Base-by-base conservation (phyloP, 2,113 vertebrate species). In the Sander vitreus region DNA sequence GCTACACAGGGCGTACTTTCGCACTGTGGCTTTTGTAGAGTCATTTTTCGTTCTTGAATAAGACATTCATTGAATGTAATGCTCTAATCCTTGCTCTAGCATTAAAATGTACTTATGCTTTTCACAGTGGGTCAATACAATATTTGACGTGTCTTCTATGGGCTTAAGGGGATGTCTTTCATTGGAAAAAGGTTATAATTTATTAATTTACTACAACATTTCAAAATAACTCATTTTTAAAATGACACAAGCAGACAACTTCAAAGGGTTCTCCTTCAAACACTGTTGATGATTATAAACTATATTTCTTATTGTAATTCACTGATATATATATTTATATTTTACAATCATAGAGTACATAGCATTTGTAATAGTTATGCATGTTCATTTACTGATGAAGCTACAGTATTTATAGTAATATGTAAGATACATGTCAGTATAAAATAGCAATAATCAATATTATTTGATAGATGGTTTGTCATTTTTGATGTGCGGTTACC, bases 1-100 rank as follows among this genome's bases (percentile, higher is more conserved):
- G 75, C 74, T 19, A 45, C 16, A 36, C 43, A 5, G 63, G 54
- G 51, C 21, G 39, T 73, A 19, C 63, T 55, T 76, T 74, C 9
- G 4, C 45, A 6, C 76, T 47, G 23, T 21, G 33, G 55, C 76
- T 83, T 60, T 83, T 76, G 2, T 64, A n/a, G 48, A 84, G 66
- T 58, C 30, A 47, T 84, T 91, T 85, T 74, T 50, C 51, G 1
- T 78, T 63, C 67, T 60, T 77, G 50, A 89, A 71, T 69, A 55
- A 71, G 72, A 70, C 48, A 48, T 79, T 75, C 67, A 75, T 75
- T 73, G 11, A 69, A 67, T 83, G 69, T 63, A 50, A 64, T 72
- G 72, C 51, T 60, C 36, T 77, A 43, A 25, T 21, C 51, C 30
- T 72, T 68, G 68, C 45, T 68, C 11, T 43, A 48, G 66, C 1